Evolutionary conservation across 1,140 invertebrate species (phyloP).

Genomic region (Ceratitis capitata): DNA sequence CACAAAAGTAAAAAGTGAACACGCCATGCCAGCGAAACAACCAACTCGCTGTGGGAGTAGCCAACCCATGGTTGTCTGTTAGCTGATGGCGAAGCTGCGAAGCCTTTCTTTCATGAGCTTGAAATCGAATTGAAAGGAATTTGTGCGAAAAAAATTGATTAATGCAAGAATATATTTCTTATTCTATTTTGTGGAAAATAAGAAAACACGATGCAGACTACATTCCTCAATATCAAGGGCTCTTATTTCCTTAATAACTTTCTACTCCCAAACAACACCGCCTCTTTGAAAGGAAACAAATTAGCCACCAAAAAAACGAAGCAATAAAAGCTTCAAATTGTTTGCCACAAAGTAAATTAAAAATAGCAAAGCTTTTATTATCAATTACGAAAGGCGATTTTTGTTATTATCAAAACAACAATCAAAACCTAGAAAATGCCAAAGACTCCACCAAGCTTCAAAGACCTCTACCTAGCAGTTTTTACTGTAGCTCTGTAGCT

Average conservation of each 20-base stretch:
- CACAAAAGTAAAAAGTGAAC: neutral
- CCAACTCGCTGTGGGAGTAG: neutral
- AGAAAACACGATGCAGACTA: too few relatives aligned
- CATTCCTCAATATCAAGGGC: too few relatives aligned
- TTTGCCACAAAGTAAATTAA: neutral
- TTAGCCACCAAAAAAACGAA: neutral
- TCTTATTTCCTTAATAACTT: too few relatives aligned
- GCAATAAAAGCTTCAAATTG: neutral
- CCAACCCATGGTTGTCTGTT: neutral
- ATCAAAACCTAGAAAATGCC: neutral
- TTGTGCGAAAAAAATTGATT: too few relatives aligned
- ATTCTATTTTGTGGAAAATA: too few relatives aligned
- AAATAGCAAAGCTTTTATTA: slow-evolving; percentile 39
- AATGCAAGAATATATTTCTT: too few relatives aligned
- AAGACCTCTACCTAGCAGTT: too few relatives aligned
- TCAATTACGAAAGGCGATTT: slow-evolving; percentile 37
- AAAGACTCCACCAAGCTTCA: neutral
- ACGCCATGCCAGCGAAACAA: neutral
- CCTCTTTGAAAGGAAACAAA: neutral
- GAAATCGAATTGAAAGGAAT: too few relatives aligned
- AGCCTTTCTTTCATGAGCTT: too few relatives aligned
- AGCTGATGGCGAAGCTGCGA: neutral
- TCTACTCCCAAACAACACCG: too few relatives aligned
- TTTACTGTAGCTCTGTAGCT: too few relatives aligned
- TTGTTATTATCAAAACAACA: slow-evolving; percentile 21